Evolutionary conservation across 2,888 invertebrate genomes (phyloP), one percentile per base, ranked within the genome.

Genomic region (Coelopa pilipes): DNA sequence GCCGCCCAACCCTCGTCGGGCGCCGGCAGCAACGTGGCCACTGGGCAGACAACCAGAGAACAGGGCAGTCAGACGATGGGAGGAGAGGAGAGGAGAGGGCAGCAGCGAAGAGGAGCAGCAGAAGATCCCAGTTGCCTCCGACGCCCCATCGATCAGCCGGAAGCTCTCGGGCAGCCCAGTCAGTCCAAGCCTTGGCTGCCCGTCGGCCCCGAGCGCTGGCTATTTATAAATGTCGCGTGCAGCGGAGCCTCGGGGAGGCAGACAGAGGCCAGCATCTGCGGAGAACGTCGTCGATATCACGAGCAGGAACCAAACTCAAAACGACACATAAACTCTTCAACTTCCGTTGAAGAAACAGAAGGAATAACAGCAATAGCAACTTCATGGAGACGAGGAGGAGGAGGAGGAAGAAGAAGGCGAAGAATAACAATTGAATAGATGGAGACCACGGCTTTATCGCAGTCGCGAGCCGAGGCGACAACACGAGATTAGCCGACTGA

Each of bases 401-500:
- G 17, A 19, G 19, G 55, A 17, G n/a, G 19, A 57, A 57, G 57
- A 57, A 57, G 21, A 57, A 57, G 12, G 17, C 17, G 21, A 10
- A 10, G 0, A 59, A 59, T 59, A n/a, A 19, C 57, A 59, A 34
- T 34, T 4, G 34, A 34, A 34, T 34, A 34, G 34, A 34, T 4
- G 34, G 7, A 34, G 34, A 59, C 17, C 7, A 21, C 13, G 19
- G 57, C 55, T 34, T 34, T 34, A 34, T 34, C 34, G 34, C 34
- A 34, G 34, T 34, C 7, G 57, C 19, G 57, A 65, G 34, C 7
- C 34, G n/a, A n/a, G n/a, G 65, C 34, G n/a, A 2, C 34, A 59
- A 53, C 76, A 76, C 76, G 76, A 75, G 76, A 76, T 76, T 76
- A 75, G 76, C n/a, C n/a, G n/a, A 75, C 75, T 75, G 78, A 77